A percentile compares a stretch with the other conserved stretches of the same genome.
Conservation (phyloP, 2,797 vertebrate genomes). For the Oreonectes daqikongensis region DNA sequence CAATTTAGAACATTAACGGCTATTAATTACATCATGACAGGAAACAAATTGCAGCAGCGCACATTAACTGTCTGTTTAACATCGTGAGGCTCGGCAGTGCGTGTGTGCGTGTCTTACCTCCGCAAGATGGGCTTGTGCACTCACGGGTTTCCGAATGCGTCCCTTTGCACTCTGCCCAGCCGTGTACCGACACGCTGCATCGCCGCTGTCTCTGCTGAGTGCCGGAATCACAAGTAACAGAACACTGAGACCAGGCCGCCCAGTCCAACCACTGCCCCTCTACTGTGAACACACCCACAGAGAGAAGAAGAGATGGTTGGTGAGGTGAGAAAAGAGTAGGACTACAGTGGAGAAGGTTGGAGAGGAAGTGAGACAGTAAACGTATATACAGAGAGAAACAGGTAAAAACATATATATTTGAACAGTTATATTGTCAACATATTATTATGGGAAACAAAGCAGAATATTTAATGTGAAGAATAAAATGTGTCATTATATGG, state of each 20-base stretch:
- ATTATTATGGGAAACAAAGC: not conserved
- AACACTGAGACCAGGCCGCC: conserved; percentile 92
- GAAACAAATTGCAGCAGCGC: conserved; percentile 31
- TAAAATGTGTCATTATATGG: too few species aligned
- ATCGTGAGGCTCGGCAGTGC: not conserved
- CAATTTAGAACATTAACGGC: conserved; percentile 9
- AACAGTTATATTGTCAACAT: not conserved
- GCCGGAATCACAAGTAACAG: conserved; percentile 89
- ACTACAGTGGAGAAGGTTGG: not conserved
- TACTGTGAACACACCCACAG: conserved; percentile 72
- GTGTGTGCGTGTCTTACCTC: conserved; percentile 61
- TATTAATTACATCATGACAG: conserved; percentile 42
- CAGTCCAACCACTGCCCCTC: conserved; percentile 98
- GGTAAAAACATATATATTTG: conserved; percentile 8
- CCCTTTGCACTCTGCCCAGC: conserved; percentile 91
- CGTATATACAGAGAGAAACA: conserved; percentile 33
- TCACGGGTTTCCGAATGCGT: conserved; percentile 86
- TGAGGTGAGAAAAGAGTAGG: conserved; percentile 3
- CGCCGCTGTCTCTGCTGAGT: conserved; percentile 89
- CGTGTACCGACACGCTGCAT: conserved; percentile 87
- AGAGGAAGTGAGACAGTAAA: conserved; percentile 24
- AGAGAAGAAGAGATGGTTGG: conserved; percentile 21
- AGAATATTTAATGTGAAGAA: too few species aligned
- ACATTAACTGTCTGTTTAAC: conserved; percentile 30
- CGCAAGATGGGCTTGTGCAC: conserved; percentile 86